Conservation (phyloP, 1,140 invertebrate species). For the Neodiprion virginianus region DNA sequence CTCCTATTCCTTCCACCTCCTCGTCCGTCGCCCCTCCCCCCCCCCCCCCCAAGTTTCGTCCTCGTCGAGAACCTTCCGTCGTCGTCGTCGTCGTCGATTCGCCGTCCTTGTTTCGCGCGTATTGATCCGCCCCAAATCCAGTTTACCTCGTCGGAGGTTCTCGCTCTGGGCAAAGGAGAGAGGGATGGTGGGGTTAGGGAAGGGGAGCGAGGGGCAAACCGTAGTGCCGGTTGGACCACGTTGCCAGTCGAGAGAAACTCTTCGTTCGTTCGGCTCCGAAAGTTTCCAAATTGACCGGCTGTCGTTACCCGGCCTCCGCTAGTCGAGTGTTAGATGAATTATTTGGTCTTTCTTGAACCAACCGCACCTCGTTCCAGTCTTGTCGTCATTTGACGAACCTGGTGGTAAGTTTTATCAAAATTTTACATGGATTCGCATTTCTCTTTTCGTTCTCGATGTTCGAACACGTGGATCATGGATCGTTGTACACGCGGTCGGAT, state of each 20-base stretch:
- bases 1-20: no score
- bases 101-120: neutral
- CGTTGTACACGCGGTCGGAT: no score
- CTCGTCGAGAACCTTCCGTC: no score
- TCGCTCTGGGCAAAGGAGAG: neutral
- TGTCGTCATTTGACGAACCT: slow-evolving; percentile 4
- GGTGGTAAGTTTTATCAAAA: neutral
- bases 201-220: neutral
- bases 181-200: neutral
- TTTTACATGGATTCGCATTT: neutral
- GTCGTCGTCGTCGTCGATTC: neutral
- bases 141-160: neutral
- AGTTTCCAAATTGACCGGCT: neutral
- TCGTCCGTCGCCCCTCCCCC: no score
- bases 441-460: no score
- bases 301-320: neutral
- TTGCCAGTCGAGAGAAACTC: neutral
- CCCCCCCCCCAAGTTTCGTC: no score
- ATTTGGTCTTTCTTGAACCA: neutral
- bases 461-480: no score
- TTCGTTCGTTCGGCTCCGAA: neutral
- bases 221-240: slow-evolving; percentile 2
- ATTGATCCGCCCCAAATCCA: neutral
- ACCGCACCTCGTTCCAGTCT: neutral
- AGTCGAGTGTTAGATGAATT: neutral